Percentiles rank a stretch among this genome's conserved stretches.
phyloP scores from a whole-genome alignment of 2,888 invertebrate genomes.

The Drosophila testacea region DNA sequence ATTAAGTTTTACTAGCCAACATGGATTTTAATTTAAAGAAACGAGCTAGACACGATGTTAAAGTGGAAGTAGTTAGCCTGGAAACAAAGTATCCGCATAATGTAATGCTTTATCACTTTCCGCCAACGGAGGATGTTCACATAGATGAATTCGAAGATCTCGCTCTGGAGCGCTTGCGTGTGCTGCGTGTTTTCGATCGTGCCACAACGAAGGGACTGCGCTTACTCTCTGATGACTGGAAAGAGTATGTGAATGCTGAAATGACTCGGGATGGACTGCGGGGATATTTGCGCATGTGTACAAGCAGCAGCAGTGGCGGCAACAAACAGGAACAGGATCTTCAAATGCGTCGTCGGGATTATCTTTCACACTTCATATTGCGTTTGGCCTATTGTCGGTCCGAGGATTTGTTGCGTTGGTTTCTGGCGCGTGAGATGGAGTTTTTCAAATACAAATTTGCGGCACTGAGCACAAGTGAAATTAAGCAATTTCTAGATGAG shows the following conservation, averaged over 20 bases:
- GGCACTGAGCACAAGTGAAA: constrained; percentile 87
- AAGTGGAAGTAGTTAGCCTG: constrained; percentile 84
- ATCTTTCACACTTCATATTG: constrained; percentile 96
- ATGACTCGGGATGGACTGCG: constrained; percentile 89
- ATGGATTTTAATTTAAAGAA: constrained; percentile 81
- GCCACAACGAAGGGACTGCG: constrained; percentile 89
- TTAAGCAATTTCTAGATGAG: constrained; percentile 88
- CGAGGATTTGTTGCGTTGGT: constrained; percentile 95
- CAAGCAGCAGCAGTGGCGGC: constrained; percentile 76
- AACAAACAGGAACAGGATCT: constrained; percentile 87
- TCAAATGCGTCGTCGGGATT: constrained; percentile 91
- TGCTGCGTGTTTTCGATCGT: constrained; percentile 91
- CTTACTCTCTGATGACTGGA: constrained; percentile 89
- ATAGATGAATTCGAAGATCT: constrained; percentile 95
- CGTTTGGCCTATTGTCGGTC: constrained; percentile 95
- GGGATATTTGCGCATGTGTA: constrained; percentile 88
- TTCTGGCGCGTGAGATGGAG: constrained; percentile 94
- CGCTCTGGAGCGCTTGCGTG: constrained; percentile 92
- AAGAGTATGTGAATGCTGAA: constrained; percentile 88
- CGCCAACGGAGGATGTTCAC: constrained; percentile 90
- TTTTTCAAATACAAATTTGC: constrained; percentile 93
- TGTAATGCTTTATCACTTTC: constrained; percentile 91
- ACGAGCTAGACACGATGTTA: constrained; percentile 68
- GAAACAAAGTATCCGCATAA: constrained; percentile 89
- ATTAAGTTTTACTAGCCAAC: neutral